phyloP scores from a whole-genome alignment of 2,113 vertebrate genomes.

The Tympanuchus pallidicinctus region DNA sequence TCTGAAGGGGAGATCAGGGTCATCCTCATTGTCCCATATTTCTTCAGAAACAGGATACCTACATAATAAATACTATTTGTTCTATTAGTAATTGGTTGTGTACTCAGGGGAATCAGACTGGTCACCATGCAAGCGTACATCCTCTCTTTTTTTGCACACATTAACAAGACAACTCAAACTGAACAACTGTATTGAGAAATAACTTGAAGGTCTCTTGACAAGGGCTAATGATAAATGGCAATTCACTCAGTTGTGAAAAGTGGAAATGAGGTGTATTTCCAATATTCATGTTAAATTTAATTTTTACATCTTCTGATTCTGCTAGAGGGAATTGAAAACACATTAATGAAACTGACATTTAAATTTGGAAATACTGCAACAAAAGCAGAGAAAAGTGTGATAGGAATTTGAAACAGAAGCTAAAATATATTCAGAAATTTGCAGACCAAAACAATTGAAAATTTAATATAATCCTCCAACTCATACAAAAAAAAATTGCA shows the following conservation, averaged over 20 bases:
- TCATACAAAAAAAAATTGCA: not conserved
- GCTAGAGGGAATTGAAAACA: constrained; percentile 5
- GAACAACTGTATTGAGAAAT: not conserved
- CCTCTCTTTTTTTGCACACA: not conserved
- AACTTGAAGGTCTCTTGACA: not conserved
- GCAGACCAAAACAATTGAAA: not conserved
- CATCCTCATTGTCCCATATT: not conserved
- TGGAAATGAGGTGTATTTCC: not conserved
- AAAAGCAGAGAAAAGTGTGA: constrained; percentile 10
- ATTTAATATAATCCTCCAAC: not conserved
- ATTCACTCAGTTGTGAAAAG: not conserved
- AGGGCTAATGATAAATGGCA: not conserved
- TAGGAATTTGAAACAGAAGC: constrained; percentile 4
- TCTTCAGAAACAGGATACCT: not conserved
- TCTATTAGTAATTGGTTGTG: not conserved
- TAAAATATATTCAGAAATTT: not conserved
- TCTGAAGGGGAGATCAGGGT: not conserved
- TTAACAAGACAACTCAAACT: not conserved
- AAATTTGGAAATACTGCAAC: not conserved
- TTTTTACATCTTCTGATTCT: constrained; percentile 33
- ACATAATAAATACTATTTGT: not conserved
- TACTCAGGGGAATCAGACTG: not conserved
- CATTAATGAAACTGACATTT: constrained; percentile 39
- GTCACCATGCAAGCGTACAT: not conserved
- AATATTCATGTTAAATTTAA: not conserved